Conservation (phyloP, 2,113 vertebrate species). For the Diadophis punctatus region DNA sequence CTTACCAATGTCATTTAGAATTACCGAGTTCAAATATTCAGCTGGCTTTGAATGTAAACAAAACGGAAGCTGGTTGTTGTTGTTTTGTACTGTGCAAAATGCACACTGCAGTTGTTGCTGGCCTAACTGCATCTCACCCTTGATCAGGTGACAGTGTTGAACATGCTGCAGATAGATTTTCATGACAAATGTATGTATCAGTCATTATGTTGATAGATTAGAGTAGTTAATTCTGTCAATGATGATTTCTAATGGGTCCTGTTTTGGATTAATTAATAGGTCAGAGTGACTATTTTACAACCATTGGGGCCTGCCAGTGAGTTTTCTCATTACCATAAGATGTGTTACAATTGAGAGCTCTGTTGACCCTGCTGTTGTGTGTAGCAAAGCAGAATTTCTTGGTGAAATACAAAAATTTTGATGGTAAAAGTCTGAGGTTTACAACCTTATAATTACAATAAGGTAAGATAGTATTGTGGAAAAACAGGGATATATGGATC, state of each 20-base stretch:
- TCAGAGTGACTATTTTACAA: background rate
- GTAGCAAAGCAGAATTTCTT: background rate
- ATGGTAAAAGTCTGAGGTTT: background rate
- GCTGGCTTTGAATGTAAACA: background rate
- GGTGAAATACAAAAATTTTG: background rate
- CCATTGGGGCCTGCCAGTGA: background rate
- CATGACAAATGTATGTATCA: slow-evolving; percentile 15
- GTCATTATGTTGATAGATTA: slow-evolving; percentile 49
- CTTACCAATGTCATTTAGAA: background rate
- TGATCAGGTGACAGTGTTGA: background rate
- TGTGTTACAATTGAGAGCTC: rapidly evolving
- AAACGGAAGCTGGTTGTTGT: background rate
- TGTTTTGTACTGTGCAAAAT: background rate
- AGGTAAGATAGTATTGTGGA: background rate
- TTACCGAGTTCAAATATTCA: background rate
- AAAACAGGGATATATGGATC: background rate
- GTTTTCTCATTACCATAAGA: background rate
- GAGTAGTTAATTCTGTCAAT: slow-evolving; percentile 52
- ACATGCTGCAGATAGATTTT: background rate
- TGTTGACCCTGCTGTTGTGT: background rate
- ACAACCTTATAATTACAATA: background rate
- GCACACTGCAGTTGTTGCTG: background rate
- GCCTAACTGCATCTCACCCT: background rate
- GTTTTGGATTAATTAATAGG: slow-evolving; percentile 55
- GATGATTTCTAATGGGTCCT: slow-evolving; percentile 49